Base-by-base conservation (phyloP, 2,113 vertebrate genomes). In the Canis aureus region DNA sequence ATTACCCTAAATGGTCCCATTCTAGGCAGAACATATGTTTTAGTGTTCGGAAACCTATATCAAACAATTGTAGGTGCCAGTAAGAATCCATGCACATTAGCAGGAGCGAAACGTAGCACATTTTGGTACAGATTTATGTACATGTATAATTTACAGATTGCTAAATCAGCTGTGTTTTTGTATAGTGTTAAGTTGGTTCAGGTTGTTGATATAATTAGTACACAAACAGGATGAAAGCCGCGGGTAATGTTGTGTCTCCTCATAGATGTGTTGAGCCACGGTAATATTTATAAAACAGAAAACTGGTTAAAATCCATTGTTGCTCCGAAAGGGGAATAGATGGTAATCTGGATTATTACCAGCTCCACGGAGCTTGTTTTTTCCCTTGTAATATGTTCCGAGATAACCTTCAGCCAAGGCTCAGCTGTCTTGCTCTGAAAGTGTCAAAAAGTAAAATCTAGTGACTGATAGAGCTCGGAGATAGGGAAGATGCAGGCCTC, bases 131-230 rank as follows among this genome's bases (percentile, higher is more conserved):
- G 92, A 95, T 90, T 96, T 96, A 53, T 87, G 97, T 89, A 89
- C 94, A 51, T 96, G 95, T 95, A 53, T 96, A 98, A 97, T 94
- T 94, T 97, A 94, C 96, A 98, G 97, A 90, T 95, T 97, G 95
- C 96, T 89, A 96, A 96, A 32, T 97, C 98, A 98, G 97, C 98
- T 97, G 95, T 98, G 97, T 97, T 98, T 96, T 97, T 89, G 86
- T 91, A 17, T 25, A 38, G 94, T 43, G 83, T 95, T 95, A 95
- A 89, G 86, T 89, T 80, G 97, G 96, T 92, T 98, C 96, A 96
- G 96, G 97, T 96, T 97, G 97, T 98, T 98, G 96, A 92, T 82
- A 51, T 92, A 96, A 97, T 95, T 94, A 97, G 96, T 91, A 83
- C 83, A 85, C 92, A 98, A 96, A 94, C 95, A 97, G 88, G 90